These are phyloP conservation scores for Eristalis tenax DNA, from an alignment of 2,888 invertebrate species.

Conservation along the genomic window DNA sequence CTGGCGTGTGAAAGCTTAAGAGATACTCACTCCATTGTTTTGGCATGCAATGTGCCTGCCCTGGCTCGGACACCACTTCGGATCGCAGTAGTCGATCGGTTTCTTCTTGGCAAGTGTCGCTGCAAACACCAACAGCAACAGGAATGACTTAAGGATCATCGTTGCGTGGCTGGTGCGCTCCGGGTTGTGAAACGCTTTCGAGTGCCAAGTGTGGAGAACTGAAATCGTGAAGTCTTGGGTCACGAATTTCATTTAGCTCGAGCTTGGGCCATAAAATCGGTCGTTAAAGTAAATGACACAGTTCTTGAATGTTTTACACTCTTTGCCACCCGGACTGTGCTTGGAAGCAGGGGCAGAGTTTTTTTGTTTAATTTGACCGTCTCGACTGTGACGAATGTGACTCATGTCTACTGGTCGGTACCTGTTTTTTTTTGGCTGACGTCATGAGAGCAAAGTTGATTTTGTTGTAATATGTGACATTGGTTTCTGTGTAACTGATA, in stretches of 20 bases:
- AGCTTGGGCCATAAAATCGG: background rate
- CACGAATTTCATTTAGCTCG: background rate
- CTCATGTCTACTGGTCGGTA: too few species aligned
- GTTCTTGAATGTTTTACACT: too few species aligned
- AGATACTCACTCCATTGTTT: constrained; percentile 37
- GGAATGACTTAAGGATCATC: constrained; percentile 1
- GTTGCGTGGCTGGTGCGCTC: background rate
- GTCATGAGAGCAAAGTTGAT: too few species aligned
- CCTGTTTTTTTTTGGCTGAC: too few species aligned
- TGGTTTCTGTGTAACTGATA: too few species aligned
- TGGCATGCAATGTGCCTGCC: constrained; percentile 53
- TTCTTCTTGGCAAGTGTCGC: background rate
- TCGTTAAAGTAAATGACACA: background rate
- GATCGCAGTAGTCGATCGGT: background rate
- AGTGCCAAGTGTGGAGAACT: background rate
- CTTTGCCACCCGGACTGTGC: too few species aligned
- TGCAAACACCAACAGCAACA: background rate
- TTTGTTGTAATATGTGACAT: too few species aligned
- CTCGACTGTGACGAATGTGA: too few species aligned
- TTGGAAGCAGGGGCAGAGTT: too few species aligned
- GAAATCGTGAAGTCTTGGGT: background rate
- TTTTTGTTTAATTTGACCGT: too few species aligned
- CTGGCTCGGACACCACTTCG: constrained; percentile 52
- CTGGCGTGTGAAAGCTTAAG: background rate
- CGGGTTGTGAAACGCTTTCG: background rate